Conservation (phyloP, 1,140 invertebrate species). For the Manduca sexta region DNA sequence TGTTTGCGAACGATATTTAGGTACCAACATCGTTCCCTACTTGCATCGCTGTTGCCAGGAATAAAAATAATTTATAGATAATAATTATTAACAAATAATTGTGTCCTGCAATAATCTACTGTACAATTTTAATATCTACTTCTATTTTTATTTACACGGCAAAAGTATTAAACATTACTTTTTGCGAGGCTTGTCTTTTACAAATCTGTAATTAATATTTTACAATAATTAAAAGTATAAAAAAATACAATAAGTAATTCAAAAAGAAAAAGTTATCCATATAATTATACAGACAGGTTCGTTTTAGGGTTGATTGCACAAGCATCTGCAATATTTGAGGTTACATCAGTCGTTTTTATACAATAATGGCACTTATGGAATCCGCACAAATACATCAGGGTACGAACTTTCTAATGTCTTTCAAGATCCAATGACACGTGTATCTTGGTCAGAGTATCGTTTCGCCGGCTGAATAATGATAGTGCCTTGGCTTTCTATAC, state of each 20-base stretch:
- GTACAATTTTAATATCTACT: conserved; percentile 32
- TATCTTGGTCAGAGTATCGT: conserved; percentile 62
- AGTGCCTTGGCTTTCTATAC: conserved; percentile 64
- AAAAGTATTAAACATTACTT: no score
- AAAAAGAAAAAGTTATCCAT: conserved; percentile 1
- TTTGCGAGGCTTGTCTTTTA: not conserved
- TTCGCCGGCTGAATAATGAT: conserved; percentile 68
- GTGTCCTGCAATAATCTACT: no score
- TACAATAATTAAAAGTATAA: conserved; percentile 68
- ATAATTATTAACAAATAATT: conserved; percentile 74
- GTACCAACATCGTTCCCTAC: no score
- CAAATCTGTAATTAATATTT: not conserved
- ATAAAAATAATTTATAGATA: no score
- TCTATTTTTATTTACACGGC: no score
- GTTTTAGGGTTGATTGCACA: no score
- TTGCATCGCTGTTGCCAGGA: no score
- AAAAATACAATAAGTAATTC: conserved; percentile 21
- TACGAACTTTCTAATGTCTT: not conserved
- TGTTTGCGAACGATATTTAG: no score
- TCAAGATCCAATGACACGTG: not conserved
- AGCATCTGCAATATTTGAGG: not conserved
- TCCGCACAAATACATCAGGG: no score
- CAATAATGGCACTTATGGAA: no score
- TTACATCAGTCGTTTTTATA: not conserved
- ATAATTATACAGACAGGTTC: not conserved